Evolutionary conservation across 1,140 invertebrate genomes (phyloP).

Genomic region (Gonatopus flavifemur): DNA sequence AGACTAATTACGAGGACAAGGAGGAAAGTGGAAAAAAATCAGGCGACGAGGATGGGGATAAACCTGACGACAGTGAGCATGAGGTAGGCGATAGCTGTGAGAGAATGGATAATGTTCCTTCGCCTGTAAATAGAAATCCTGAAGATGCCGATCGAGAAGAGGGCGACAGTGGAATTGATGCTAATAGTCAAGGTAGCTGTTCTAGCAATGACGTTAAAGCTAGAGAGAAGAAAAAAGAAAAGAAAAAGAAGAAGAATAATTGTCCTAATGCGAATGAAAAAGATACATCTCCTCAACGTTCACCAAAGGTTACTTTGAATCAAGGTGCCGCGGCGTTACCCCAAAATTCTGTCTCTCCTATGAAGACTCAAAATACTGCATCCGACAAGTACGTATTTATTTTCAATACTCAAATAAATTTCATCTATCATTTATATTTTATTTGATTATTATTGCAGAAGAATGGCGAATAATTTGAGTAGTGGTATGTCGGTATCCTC

Average conservation of each 20-base stretch:
- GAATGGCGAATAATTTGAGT: conserved; percentile 26
- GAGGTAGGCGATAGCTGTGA: conserved; percentile 51
- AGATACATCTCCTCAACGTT: conserved; percentile 45
- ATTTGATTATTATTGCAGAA: conserved; percentile 20
- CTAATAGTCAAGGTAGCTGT: conserved; percentile 81
- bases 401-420: too few relatives aligned
- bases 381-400: conserved; percentile 43
- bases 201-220: conserved; percentile 74
- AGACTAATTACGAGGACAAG: conserved; percentile 69
- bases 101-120: conserved; percentile 45
- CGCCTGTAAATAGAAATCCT: conserved; percentile 45
- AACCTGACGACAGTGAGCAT: conserved; percentile 60
- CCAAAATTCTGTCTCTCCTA: conserved; percentile 31
- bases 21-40: conserved; percentile 66
- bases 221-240: conserved; percentile 70
- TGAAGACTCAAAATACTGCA: conserved; percentile 34
- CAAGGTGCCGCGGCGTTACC: conserved; percentile 22
- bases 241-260: conserved; percentile 74
- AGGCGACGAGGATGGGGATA: conserved; percentile 59
- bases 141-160: conserved; percentile 71
- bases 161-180: conserved; percentile 84
- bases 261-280: conserved; percentile 41
- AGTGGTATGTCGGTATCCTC: conserved; percentile 20
- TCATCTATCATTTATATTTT: not conserved
- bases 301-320: conserved; percentile 31